Base-by-base conservation (phyloP, 2,888 invertebrate genomes). In the Adelognathus sp. region DNA sequence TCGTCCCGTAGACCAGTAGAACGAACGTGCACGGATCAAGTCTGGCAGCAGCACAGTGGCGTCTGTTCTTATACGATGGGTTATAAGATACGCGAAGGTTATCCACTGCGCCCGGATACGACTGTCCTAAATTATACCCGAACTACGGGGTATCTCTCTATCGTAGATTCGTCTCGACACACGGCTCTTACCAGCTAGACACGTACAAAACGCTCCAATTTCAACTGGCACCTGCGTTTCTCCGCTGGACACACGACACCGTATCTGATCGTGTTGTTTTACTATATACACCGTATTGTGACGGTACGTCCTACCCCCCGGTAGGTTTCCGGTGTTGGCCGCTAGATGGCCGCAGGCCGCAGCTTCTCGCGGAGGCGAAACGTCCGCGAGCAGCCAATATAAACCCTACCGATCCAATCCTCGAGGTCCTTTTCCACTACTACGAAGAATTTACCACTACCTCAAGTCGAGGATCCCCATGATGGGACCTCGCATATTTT, bases 141-240 rank as follows among this genome's bases (percentile, higher is more conserved):
- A 50, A 36, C 31, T 36, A 41, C 67, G 56, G 58, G n/a, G 6
- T 63, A n/a, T n/a, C n/a, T 70, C 63, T 77, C 64, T 58, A 52
- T 63, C 36, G 46, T 58, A n/a, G 44, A 36, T 64, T 70, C 58
- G 76, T 84, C 83, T 85, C n/a, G 64, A 67, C 50, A 66, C 50
- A 58, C 39, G 67, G 18, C 54, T 74, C 61, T 82, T 86, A 85
- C 82, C 83, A 86, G 85, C 88, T 87, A 87, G 88, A 87, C 88
- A 88, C 88, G 87, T 87, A 88, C 87, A 86, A 88, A 88, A 87
- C 86, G 88, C 88, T 88, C 88, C 88, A 88, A 88, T 88, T 88
- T 88, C 88, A 84, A 84, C 86, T 84, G 87, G 86, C 88, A 88
- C 88, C 88, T 88, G 88, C 87, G 88, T 83, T 88, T 87, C 88